These are phyloP conservation scores for Bombus sylvicola DNA, from an alignment of 1,140 invertebrate species.

Conservation along the genomic window DNA sequence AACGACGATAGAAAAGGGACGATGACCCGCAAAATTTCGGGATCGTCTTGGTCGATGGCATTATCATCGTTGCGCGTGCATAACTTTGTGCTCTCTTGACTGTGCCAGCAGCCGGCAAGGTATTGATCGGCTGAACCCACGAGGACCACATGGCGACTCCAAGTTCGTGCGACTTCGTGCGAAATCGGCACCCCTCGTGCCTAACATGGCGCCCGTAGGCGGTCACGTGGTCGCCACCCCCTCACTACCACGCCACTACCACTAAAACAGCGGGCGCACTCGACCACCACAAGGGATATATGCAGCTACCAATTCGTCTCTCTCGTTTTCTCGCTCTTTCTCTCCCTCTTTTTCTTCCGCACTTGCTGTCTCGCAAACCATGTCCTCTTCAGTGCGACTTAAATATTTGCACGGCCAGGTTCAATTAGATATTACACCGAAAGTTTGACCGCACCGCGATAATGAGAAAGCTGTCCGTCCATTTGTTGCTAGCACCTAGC, in stretches of 20 bases:
- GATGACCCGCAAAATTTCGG: constrained; percentile 71
- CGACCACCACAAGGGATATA: constrained; percentile 71
- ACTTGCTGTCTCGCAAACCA: constrained; percentile 47
- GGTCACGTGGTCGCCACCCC: constrained; percentile 72
- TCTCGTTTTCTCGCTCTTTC: constrained; percentile 32
- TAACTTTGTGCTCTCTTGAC: constrained; percentile 79
- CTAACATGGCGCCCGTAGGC: constrained; percentile 72
- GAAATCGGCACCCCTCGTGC: constrained; percentile 69
- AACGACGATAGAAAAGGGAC: neutral
- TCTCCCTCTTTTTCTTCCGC: constrained; percentile 22
- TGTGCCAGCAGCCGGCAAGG: constrained; percentile 70
- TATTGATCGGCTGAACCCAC: constrained; percentile 75
- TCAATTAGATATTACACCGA: constrained; percentile 58
- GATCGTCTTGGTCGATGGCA: constrained; percentile 31
- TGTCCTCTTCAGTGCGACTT: constrained; percentile 60
- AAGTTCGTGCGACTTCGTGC: constrained; percentile 71
- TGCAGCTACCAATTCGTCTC: constrained; percentile 65
- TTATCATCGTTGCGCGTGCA: constrained; percentile 70
- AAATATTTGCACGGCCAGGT: constrained; percentile 68
- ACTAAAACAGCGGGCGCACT: constrained; percentile 59
- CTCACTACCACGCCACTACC: constrained; percentile 54
- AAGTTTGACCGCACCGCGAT: constrained; percentile 46
- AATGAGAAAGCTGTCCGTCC: constrained; percentile 33
- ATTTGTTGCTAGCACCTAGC: neutral
- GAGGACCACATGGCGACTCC: constrained; percentile 76